Base-by-base conservation (phyloP, 2,888 invertebrate species). In the Rhamnusium bicolor region DNA sequence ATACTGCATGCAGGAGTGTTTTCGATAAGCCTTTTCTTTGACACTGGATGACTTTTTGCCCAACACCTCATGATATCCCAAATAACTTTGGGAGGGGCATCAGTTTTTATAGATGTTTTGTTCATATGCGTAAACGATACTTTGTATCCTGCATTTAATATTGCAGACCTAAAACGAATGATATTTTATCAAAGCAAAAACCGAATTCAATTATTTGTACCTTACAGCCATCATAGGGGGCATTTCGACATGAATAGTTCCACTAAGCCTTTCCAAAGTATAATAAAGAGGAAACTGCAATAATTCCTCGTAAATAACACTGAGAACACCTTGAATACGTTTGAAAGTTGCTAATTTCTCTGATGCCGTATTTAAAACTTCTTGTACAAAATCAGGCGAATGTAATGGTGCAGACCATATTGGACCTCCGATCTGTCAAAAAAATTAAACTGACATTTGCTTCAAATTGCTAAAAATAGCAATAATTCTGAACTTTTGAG, bases 11-110 rank as follows among this genome's bases (percentile, higher is more conserved):
- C 91, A 0, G 90, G 89, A 19, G 89, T 89, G 71, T 91, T 90
- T 1, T 89, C 84, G 68, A 87, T 86, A 56, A 90, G 74, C 85
- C 93, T 91, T 73, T 92, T 91, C 27, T 90, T 87, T 76, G 91
- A 92, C 2, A 92, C 91, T 0, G 95, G 94, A 86, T 94, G 92
- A 0, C 88, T 84, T 77, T 91, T 90, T 79, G 92, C 93, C 96
- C 97, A 97, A 56, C 92, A 91, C 73, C 97, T 90, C 81, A 98
- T 90, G 69, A 98, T 92, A 87, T 98, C 98, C 99, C 99, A 99
- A 16, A 99, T 85, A 8, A 98, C 90, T 0, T 90, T 88, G 47
- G 93, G 89, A 0, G 99, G 97, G 2, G 99, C 99, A 85, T 95
- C 90, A 0, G 99, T 99, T 89, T 99, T 99, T 19, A 99, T 90